Conservation (phyloP, 2,888 invertebrate species). For the Hirudinaria manillensis region DNA sequence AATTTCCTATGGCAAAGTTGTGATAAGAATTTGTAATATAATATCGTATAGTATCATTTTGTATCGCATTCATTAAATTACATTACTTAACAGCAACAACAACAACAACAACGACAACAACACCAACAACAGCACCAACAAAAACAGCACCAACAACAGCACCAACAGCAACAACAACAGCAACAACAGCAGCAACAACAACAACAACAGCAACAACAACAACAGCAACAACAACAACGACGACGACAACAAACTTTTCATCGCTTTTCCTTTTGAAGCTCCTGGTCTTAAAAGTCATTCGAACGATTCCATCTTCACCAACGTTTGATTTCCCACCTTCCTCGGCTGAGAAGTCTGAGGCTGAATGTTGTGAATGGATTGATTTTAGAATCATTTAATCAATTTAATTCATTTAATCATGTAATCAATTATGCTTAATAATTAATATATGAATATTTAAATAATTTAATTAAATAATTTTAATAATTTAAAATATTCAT, state of each 20-base stretch:
- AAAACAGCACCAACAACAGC: neutral
- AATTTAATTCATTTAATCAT: no score
- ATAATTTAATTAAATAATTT: no score
- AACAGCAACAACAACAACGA: neutral
- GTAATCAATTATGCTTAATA: no score
- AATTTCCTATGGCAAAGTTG: no score
- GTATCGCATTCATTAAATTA: neutral
- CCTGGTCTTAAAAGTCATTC: neutral
- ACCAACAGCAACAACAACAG: neutral
- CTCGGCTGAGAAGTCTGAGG: no score
- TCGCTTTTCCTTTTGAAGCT: constrained; percentile 3
- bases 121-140: neutral
- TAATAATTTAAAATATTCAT: no score
- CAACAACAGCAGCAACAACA: neutral
- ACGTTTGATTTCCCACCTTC: no score
- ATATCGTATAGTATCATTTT: neutral
- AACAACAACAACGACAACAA: neutral
- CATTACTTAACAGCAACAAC: neutral
- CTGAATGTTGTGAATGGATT: no score
- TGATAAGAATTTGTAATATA: no score
- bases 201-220: neutral
- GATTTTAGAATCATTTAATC: no score
- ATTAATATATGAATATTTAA: no score
- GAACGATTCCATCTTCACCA: neutral
- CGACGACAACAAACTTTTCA: neutral